Evolutionary conservation across 2,888 invertebrate genomes (phyloP).

Genomic region (Cheilosia vernalis): DNA sequence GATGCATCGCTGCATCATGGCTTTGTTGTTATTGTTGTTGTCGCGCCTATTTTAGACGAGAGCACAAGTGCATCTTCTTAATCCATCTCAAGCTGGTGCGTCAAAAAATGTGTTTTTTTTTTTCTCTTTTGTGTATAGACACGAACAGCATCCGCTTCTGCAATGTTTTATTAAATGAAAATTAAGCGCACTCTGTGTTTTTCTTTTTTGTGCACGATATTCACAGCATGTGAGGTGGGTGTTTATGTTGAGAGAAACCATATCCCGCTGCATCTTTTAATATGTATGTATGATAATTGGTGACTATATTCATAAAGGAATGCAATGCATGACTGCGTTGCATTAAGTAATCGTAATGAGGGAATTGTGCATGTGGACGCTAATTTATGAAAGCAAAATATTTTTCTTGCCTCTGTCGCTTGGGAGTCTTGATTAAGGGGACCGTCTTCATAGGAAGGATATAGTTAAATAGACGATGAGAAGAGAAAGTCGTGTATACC

Average conservation of each 20-base stretch:
- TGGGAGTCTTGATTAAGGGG: background rate
- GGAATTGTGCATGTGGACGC: constrained; percentile 59
- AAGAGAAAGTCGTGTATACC: too few relatives aligned
- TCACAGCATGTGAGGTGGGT: constrained; percentile 3
- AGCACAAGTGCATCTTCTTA: constrained; percentile 62
- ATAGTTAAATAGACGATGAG: too few relatives aligned
- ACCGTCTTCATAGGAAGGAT: background rate
- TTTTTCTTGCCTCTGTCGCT: constrained; percentile 13
- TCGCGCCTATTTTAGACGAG: constrained; percentile 55
- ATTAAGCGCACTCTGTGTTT: constrained; percentile 43
- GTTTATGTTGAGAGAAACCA: constrained; percentile 43
- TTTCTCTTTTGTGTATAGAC: constrained; percentile 6
- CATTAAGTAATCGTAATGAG: constrained; percentile 69
- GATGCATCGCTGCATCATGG: constrained; percentile 32
- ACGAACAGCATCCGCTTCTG: constrained; percentile 23
- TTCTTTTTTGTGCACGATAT: background rate
- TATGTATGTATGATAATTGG: constrained; percentile 33
- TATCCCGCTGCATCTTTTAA: background rate
- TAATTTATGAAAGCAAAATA: constrained; percentile 58
- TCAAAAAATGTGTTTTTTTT: constrained; percentile 19
- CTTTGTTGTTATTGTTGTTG: constrained; percentile 10
- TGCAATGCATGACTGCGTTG: constrained; percentile 64
- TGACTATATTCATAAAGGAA: constrained; percentile 49
- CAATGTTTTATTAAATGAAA: constrained; percentile 46
- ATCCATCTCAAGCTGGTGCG: constrained; percentile 5